These are phyloP conservation scores for Drosophila yooni DNA, from an alignment of 2,888 invertebrate genomes.

Conservation along the genomic window DNA sequence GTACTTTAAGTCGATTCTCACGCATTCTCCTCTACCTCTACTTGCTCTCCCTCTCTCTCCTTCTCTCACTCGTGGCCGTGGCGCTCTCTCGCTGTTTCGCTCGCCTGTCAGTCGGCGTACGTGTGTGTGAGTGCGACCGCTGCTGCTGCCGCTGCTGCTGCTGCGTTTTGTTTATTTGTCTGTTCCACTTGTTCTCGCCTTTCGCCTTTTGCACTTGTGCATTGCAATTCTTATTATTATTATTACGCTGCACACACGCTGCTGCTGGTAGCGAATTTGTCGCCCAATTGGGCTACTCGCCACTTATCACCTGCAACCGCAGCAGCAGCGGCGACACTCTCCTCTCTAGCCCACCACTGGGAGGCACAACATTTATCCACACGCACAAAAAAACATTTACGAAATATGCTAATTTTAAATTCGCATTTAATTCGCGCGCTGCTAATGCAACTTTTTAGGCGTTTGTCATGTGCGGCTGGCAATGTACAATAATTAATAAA, in stretches of 20 bases:
- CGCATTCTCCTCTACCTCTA: conserved; percentile 31
- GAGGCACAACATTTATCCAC: conserved; percentile 31
- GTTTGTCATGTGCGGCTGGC: not conserved
- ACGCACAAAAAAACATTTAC: conserved; percentile 53
- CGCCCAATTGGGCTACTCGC: conserved; percentile 39
- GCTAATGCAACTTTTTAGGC: conserved; percentile 6
- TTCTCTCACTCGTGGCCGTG: conserved; percentile 4
- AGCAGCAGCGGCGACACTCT: conserved; percentile 43
- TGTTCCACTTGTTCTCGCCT: conserved; percentile 70
- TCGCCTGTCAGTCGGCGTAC: conserved; percentile 1
- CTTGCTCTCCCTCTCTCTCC: conserved; percentile 23
- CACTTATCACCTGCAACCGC: conserved; percentile 9
- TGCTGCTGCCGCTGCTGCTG: conserved; percentile 40
- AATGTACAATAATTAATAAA: conserved; percentile 3
- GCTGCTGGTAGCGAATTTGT: conserved; percentile 34
- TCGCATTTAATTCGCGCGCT: conserved; percentile 30
- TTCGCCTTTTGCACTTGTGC: conserved; percentile 62
- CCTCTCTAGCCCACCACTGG: conserved; percentile 6
- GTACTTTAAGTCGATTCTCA: conserved; percentile 54
- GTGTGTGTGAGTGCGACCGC: conserved; percentile 23
- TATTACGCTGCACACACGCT: conserved; percentile 21
- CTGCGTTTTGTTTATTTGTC: conserved; percentile 77
- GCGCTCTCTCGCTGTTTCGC: conserved; percentile 19
- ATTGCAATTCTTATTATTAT: conserved; percentile 57
- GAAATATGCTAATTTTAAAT: conserved; percentile 22